These are phyloP conservation scores for Enteromius trimaculatus DNA, from an alignment of 2,797 vertebrate genomes.

Conservation along the genomic window DNA sequence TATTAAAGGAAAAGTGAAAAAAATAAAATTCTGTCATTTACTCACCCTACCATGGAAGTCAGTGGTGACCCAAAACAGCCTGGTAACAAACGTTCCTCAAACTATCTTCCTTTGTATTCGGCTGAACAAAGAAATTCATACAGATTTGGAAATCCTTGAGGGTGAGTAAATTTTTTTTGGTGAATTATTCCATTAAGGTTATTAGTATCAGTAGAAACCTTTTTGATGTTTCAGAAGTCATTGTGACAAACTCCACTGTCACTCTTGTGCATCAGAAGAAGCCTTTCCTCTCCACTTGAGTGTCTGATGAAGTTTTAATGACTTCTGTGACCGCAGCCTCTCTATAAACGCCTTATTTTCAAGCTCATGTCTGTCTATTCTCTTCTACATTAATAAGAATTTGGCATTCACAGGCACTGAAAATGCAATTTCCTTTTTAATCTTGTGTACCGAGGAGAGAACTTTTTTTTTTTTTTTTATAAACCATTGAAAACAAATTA, in stretches of 20 bases:
- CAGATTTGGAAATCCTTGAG: too few relatives aligned
- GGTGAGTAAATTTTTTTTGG: too few relatives aligned
- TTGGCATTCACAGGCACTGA: neutral
- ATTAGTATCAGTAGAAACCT: slow-evolving; percentile 5
- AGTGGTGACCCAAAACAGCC: too few relatives aligned
- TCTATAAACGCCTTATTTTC: slow-evolving; percentile 8
- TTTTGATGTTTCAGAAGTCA: slow-evolving; percentile 11
- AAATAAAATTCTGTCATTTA: too few relatives aligned
- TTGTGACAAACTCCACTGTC: neutral
- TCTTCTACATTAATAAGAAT: slow-evolving; percentile 1
- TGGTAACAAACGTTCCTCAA: too few relatives aligned
- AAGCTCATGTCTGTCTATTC: slow-evolving; percentile 1
- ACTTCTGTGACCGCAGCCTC: neutral
- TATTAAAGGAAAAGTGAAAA: too few relatives aligned
- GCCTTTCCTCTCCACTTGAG: neutral
- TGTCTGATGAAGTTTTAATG: slow-evolving; percentile 35
- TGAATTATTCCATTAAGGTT: neutral
- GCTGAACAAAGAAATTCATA: too few relatives aligned
- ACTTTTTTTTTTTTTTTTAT: too few relatives aligned
- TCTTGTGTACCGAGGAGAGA: neutral
- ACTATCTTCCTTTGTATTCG: too few relatives aligned
- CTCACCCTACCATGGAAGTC: too few relatives aligned
- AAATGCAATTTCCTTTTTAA: neutral
- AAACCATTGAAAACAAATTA: neutral
- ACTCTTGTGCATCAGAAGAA: slow-evolving; percentile 7